A percentile compares a stretch with the other conserved stretches of the same genome.
These are phyloP conservation scores for Anthoptus insignis DNA, from an alignment of 2,888 invertebrate species.

Conservation along the genomic window DNA sequence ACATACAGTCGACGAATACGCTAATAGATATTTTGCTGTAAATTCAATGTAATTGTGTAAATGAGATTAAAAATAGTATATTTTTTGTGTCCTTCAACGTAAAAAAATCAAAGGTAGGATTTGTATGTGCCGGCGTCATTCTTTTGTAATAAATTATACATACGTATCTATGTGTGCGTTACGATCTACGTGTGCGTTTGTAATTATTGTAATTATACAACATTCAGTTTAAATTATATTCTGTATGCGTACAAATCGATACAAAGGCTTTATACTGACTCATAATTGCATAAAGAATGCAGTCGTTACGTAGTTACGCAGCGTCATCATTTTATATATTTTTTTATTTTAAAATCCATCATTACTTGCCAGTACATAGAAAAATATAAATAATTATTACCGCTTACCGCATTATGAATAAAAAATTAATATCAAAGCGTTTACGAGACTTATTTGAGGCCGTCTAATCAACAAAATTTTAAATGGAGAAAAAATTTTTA, in stretches of 20 bases:
- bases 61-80: no score
- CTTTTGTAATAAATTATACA: no score
- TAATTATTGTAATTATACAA: not conserved
- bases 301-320: no score
- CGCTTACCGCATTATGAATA: slow-evolving; percentile 16
- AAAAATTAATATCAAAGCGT: slow-evolving; percentile 29
- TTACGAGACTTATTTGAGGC: slow-evolving; percentile 25
- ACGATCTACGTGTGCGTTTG: no score
- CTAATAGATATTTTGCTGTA: no score
- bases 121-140: no score
- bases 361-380: slow-evolving; percentile 4
- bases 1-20: no score
- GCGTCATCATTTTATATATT: not conserved
- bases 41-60: no score
- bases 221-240: not conserved
- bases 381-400: slow-evolving; percentile 30
- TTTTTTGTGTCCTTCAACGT: no score
- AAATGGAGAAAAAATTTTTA: slow-evolving; percentile 57
- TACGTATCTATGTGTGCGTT: no score
- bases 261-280: slow-evolving; percentile 1
- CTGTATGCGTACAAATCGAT: not conserved
- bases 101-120: no score
- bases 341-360: slow-evolving; percentile 1
- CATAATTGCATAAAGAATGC: not conserved
- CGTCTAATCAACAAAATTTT: slow-evolving; percentile 53